A percentile compares a stretch with the other conserved stretches of the same genome.
Evolutionary conservation across 1,140 invertebrate genomes (phyloP).

Genomic region (Bombus picipes): DNA sequence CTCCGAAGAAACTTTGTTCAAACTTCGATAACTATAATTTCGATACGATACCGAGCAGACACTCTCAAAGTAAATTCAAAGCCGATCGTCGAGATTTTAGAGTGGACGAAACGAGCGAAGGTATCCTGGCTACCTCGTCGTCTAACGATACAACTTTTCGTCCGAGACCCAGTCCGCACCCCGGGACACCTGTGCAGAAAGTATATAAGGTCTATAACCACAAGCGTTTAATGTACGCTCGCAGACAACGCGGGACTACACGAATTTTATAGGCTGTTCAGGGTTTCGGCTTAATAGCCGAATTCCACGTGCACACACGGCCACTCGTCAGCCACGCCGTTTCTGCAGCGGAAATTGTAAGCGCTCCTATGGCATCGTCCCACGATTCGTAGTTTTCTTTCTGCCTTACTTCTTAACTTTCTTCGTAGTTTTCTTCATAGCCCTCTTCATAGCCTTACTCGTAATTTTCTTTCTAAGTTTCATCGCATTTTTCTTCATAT

Average conservation of each 20-base stretch:
- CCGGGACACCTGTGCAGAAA: conserved; percentile 56
- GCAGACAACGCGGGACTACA: conserved; percentile 80
- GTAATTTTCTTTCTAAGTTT: no score
- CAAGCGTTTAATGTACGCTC: conserved; percentile 77
- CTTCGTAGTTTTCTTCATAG: no score
- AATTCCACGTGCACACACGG: conserved; percentile 72
- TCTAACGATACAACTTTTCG: not conserved
- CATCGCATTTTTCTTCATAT: no score
- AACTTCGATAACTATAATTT: conserved; percentile 56
- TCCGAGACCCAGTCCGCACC: not conserved
- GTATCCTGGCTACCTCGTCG: not conserved
- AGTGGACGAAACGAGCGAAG: no score
- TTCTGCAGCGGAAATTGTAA: conserved; percentile 24
- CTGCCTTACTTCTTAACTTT: no score
- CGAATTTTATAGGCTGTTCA: conserved; percentile 83
- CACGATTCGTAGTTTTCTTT: not conserved
- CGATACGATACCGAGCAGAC: conserved; percentile 20
- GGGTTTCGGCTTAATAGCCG: conserved; percentile 80
- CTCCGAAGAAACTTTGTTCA: conserved; percentile 54
- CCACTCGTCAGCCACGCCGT: not conserved
- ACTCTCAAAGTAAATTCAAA: conserved; percentile 12
- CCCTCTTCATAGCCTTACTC: no score
- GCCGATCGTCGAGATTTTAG: not conserved
- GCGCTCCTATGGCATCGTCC: no score
- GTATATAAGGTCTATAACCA: conserved; percentile 74